These are phyloP conservation scores for Callorhinus ursinus DNA, from an alignment of 2,113 vertebrate genomes.

Conservation along the genomic window DNA sequence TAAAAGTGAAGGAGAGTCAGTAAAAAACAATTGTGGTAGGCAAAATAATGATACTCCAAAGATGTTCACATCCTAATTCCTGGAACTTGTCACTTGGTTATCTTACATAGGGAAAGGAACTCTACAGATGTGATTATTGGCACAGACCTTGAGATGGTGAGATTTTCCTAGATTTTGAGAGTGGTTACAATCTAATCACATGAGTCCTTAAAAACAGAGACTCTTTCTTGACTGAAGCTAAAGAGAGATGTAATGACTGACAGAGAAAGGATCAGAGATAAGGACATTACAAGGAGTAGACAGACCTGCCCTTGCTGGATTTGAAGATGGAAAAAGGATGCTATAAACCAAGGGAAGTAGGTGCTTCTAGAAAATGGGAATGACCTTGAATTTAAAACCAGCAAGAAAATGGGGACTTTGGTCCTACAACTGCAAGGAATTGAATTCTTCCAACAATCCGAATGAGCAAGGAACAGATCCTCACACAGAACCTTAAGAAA, in stretches of 20 bases:
- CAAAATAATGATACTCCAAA: background rate
- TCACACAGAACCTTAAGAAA: background rate
- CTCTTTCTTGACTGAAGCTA: background rate
- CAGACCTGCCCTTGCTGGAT: background rate
- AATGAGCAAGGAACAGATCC: background rate
- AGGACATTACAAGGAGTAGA: background rate
- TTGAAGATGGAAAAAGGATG: background rate
- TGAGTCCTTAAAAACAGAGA: background rate
- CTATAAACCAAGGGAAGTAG: background rate
- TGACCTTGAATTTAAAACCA: background rate
- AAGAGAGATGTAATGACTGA: background rate
- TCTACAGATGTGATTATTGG: background rate
- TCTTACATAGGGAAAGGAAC: background rate
- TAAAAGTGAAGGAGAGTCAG: background rate
- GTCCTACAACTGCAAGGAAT: background rate
- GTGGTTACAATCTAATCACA: background rate
- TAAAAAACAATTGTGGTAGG: background rate
- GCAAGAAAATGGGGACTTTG: background rate
- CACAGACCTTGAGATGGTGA: background rate
- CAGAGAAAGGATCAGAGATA: background rate
- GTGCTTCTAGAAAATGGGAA: background rate
- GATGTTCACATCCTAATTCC: background rate
- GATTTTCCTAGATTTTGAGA: background rate
- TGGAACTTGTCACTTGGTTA: background rate
- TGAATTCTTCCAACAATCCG: background rate